These are phyloP conservation scores for Austrofundulus limnaeus DNA, from an alignment of 2,113 vertebrate genomes.

Conservation along the genomic window DNA sequence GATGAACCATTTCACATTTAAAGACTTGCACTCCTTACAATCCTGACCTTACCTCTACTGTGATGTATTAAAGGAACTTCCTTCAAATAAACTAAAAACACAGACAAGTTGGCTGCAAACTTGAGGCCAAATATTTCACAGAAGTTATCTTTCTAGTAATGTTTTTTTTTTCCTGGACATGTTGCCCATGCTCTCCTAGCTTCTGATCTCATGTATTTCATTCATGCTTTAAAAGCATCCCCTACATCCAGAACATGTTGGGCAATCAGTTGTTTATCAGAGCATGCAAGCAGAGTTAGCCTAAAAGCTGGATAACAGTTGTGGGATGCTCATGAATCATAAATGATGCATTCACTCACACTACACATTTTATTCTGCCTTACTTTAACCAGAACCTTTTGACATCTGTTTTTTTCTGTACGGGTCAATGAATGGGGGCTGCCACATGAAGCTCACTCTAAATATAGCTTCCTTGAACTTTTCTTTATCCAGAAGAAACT, in stretches of 20 bases:
- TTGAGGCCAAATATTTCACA: background rate
- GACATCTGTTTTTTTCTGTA: background rate
- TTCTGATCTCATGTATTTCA: background rate
- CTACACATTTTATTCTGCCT: background rate
- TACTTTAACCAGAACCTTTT: background rate
- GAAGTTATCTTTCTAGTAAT: background rate
- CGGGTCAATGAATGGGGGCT: background rate
- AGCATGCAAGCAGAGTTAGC: background rate
- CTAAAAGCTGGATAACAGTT: slow-evolving; percentile 4
- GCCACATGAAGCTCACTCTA: background rate
- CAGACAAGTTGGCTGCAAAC: background rate
- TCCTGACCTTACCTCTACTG: background rate
- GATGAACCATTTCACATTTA: background rate
- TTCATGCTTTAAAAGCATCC: background rate
- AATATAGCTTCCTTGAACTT: background rate
- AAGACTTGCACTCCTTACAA: background rate
- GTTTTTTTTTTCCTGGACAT: background rate
- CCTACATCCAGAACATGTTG: background rate
- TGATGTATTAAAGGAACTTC: background rate
- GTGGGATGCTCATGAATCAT: background rate
- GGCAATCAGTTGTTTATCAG: background rate
- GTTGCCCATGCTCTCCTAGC: background rate
- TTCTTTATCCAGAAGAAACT: background rate
- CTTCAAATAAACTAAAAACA: background rate
- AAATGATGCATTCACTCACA: background rate